These are phyloP conservation scores for Chaetodon trifascialis DNA, from an alignment of 2,113 vertebrate genomes.

Conservation along the genomic window DNA sequence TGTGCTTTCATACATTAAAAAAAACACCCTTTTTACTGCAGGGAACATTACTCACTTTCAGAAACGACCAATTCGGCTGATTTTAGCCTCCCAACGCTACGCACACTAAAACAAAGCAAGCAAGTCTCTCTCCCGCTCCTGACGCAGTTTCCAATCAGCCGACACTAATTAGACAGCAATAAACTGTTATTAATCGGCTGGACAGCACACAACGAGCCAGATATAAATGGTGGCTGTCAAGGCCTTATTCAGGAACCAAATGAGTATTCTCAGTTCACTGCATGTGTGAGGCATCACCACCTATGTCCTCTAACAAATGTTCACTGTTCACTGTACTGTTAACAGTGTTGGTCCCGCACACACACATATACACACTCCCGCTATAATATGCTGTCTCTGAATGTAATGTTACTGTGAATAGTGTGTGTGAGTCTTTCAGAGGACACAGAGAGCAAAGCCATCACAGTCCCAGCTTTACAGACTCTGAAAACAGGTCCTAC, in stretches of 20 bases:
- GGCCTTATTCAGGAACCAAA: conserved; percentile 97
- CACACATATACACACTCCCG: conserved; percentile 4
- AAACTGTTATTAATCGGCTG: conserved; percentile 99
- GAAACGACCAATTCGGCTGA: conserved; percentile 25
- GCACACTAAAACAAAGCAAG: conserved; percentile 59
- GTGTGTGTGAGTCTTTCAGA: conserved; percentile 82
- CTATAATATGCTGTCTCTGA: conserved; percentile 80
- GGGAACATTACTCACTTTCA: conserved; percentile 10
- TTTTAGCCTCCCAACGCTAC: conserved; percentile 23
- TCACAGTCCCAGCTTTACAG: conserved; percentile 88
- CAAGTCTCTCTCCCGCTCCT: conserved; percentile 43
- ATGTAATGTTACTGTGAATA: conserved; percentile 90
- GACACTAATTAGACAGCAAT: conserved; percentile 99
- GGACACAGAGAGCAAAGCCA: conserved; percentile 91
- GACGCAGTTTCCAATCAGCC: conserved; percentile 85
- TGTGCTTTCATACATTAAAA: conserved; percentile 16
- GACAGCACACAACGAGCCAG: conserved; percentile 96
- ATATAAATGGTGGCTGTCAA: conserved; percentile 99
- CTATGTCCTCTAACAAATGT: conserved; percentile 96
- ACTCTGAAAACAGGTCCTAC: conserved; percentile 85
- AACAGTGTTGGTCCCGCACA: conserved; percentile 87
- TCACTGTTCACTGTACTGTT: conserved; percentile 97
- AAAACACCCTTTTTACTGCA: conserved; percentile 15
- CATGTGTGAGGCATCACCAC: conserved; percentile 94
- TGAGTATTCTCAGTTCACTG: conserved; percentile 99